Evolutionary conservation across 2,113 vertebrate genomes (phyloP), one percentile per base, ranked within the genome.

Genomic region (Echinops telfairi): DNA sequence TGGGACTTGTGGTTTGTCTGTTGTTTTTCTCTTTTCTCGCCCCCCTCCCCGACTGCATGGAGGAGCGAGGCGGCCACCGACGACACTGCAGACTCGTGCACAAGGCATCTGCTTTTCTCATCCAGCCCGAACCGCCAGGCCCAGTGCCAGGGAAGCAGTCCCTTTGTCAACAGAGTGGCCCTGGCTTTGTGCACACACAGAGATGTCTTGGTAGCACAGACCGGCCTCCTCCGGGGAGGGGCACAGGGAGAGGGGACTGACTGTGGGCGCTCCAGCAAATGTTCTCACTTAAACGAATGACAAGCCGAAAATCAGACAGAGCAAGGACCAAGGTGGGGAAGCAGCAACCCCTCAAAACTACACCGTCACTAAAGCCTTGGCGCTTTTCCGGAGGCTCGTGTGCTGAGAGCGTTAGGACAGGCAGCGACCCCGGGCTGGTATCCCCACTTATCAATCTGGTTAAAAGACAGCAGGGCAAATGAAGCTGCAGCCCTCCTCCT

Each of bases 381-480:
- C 33, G 25, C 47, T 25, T 14, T 31, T 40, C 71, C 33, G 22
- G 29, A 78, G 40, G 20, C 68, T 95, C 89, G 86, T 75, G 68
- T 5, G 14, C 93, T 47, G 83, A 36, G 83, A 88, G 33, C n/a
- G 75, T 4, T 73, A 25, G 10, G 23, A 11, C 9, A 14, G 47
- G 12, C 47, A 2, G 12, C 6, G 12, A 53, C 47, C 5, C 12
- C 31, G 0, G 29, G 76, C 25, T 2, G 20, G 31, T 60, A 88
- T 53, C 47, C 47, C 47, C 47, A 53, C 95, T 89, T 94, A 94
- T 96, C 93, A 97, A 97, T 95, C 94, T 93, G 96, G 96, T 97
- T 95, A 83, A 43, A 96, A 97, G 82, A 75, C 93, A 40, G 94
- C 95, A 90, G 89, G 93, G n/a, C 82, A 89, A 88, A 96, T 89